Evolutionary conservation across 1,140 invertebrate genomes (phyloP).

Genomic region (Metaphire vulgaris): DNA sequence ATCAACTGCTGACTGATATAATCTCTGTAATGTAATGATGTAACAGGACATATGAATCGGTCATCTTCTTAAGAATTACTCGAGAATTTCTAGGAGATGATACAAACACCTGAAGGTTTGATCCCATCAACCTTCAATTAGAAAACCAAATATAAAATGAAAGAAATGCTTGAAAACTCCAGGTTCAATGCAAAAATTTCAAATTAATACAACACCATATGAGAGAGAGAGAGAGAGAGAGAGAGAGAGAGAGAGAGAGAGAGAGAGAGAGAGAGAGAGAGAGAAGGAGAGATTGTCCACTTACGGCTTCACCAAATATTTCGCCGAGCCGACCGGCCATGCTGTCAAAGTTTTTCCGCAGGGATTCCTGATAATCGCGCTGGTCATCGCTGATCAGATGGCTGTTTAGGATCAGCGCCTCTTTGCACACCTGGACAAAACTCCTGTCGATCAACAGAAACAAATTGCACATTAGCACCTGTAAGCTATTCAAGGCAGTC

Average conservation of each 20-base stretch:
- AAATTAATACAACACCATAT: not conserved
- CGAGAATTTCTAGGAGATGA: not conserved
- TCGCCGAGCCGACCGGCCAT: constrained; percentile 65
- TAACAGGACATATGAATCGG: not conserved
- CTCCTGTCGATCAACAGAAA: constrained; percentile 58
- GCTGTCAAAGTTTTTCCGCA: constrained; percentile 77
- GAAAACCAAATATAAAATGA: not conserved
- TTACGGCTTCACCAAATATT: constrained; percentile 49
- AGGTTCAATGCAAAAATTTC: not conserved
- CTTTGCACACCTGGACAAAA: constrained; percentile 78
- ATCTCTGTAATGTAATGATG: too few species aligned
- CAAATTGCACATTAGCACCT: not conserved
- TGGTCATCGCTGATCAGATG: constrained; percentile 77
- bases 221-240: constrained; percentile 7
- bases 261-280: constrained; percentile 14
- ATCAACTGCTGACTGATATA: too few species aligned
- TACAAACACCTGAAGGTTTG: not conserved
- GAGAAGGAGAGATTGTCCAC: not conserved
- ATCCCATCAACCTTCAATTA: not conserved
- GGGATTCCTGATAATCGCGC: constrained; percentile 77
- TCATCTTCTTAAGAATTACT: not conserved
- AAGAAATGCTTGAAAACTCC: too few species aligned
- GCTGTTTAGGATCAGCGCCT: constrained; percentile 76
- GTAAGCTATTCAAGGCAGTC: not conserved
- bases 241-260: not conserved